Percentiles rank a stretch among this genome's conserved stretches.
Conservation (phyloP, 2,797 vertebrate genomes). For the Poecilia gillii region DNA sequence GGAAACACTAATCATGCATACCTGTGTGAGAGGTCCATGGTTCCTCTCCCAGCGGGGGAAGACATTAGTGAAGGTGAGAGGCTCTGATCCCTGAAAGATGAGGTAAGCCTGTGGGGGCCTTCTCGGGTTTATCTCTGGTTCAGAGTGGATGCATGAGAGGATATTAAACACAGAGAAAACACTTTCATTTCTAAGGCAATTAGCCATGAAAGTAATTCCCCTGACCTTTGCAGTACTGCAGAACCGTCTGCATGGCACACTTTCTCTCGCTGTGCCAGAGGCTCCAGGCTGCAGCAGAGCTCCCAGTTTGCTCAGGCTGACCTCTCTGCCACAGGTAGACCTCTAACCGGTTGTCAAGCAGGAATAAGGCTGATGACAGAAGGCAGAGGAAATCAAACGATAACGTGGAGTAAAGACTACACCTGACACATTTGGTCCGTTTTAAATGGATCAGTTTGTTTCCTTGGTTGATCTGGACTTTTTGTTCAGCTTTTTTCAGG, state of each 20-base stretch:
- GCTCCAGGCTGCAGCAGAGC: conserved; percentile 55
- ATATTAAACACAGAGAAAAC: not conserved
- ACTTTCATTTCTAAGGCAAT: not conserved
- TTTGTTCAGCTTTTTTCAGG: no score
- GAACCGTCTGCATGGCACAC: conserved; percentile 82
- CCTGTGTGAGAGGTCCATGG: conserved; percentile 62
- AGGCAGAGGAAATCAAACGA: not conserved
- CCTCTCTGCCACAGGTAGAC: conserved; percentile 85
- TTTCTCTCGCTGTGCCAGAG: conserved; percentile 74
- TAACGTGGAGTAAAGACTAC: not conserved
- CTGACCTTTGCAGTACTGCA: conserved; percentile 84
- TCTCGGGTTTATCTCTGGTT: conserved; percentile 80
- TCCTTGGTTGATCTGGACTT: no score
- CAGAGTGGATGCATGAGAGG: conserved; percentile 1
- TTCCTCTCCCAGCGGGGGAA: conserved; percentile 83
- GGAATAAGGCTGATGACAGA: conserved; percentile 76
- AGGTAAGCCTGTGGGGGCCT: conserved; percentile 82
- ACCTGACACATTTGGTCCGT: no score
- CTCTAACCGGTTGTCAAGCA: conserved; percentile 84
- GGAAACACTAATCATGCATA: conserved; percentile 33
- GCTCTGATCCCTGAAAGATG: conserved; percentile 79
- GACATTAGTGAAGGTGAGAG: conserved; percentile 86
- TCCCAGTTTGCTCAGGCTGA: conserved; percentile 58
- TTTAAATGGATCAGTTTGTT: no score
- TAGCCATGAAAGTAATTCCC: not conserved